Base-by-base conservation (phyloP, 2,797 vertebrate genomes). In the Falco peregrinus region DNA sequence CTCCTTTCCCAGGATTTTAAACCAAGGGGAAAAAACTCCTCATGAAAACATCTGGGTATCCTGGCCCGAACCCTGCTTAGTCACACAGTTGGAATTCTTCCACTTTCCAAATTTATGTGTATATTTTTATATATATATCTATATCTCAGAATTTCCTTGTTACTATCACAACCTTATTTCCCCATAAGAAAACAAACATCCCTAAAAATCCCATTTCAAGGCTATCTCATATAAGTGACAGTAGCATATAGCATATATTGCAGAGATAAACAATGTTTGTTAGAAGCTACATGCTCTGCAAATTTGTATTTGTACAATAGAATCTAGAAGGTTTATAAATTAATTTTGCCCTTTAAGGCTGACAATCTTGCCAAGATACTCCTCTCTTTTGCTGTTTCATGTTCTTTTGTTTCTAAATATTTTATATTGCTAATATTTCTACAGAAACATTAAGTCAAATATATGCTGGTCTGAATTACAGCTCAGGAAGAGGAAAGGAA, bases 321-420 rank as follows among this genome's bases (percentile, higher is more conserved):
- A 80, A 93, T 92, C 76, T 84, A 47, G 80, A 79, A 94, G 93
- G 87, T 96, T 93, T 96, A 93, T 95, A 93, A 95, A 97, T 94
- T 95, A 97, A 96, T 97, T 96, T 95, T 74, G 87, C 84, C 92
- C 78, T 96, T 78, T 75, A 87, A 95, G 68, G 68, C 56, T 88
- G 67, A 65, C 57, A 71, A n/a, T 87, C 84, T 95, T 96, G 93
- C 94, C 94, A 84, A 95, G 69, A 78, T 75, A 71, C 94, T 89
- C 91, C 61, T 96, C 87, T 50, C 81, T 71, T 87, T 78, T 50
- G 33, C 31, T 60, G 12, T 82, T 83, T 37, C 20, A 20, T 3
- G 15, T 60, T 92, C 78, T 95, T 95, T 93, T 94, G 87, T 95
- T 94, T 95, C 86, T 20, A 73, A 83, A 61, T 87, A 77, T 67